Evolutionary conservation across 2,113 vertebrate genomes (phyloP).

Genomic region (Dasyornis broadbenti): DNA sequence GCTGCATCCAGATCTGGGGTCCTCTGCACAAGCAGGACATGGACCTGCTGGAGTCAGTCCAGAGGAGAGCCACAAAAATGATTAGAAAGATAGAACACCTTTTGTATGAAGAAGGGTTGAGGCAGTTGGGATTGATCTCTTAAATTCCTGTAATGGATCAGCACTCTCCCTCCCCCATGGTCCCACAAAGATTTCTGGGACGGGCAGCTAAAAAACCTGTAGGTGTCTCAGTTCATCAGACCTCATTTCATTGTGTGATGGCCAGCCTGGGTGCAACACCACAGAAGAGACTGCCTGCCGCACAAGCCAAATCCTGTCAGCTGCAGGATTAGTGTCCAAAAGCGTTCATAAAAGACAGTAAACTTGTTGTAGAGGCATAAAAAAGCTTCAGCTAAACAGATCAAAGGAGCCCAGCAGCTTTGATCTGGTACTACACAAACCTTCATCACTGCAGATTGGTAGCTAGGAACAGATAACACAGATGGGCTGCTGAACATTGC

Average conservation of each 20-base stretch:
- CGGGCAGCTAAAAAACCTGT: not conserved
- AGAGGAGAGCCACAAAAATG: not conserved
- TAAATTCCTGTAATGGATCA: not conserved
- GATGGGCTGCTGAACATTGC: not conserved
- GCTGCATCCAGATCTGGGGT: not conserved
- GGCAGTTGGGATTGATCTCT: not conserved
- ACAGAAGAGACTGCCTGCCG: not conserved
- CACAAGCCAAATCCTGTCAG: not conserved
- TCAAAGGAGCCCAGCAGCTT: not conserved
- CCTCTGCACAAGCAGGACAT: not conserved
- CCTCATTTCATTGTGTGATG: not conserved
- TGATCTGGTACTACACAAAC: not conserved
- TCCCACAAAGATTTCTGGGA: not conserved
- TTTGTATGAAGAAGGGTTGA: not conserved
- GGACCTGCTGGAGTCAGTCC: fast-evolving
- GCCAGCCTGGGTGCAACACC: not conserved
- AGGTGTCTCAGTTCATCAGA: not conserved
- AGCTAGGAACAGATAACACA: not conserved
- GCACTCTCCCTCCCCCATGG: not conserved
- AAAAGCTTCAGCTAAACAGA: not conserved
- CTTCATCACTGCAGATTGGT: not conserved
- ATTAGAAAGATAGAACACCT: not conserved
- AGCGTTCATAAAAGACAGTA: not conserved
- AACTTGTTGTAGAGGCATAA: not conserved
- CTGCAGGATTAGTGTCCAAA: not conserved